Evolutionary conservation across 2,888 invertebrate genomes (phyloP), one percentile per base, ranked within the genome.

Genomic region (Andrena fulva): DNA sequence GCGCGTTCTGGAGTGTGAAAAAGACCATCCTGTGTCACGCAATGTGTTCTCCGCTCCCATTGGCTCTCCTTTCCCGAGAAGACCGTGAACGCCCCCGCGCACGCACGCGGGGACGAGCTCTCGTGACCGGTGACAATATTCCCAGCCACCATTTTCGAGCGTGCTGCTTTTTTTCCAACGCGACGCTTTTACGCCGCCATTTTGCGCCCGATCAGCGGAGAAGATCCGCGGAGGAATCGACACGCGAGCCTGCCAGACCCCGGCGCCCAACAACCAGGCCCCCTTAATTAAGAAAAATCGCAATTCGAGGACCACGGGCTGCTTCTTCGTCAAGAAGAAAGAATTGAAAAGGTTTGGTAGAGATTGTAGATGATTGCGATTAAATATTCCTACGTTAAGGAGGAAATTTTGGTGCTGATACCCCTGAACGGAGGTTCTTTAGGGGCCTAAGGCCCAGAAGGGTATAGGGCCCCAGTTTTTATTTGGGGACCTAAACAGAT

Each of bases 51-150:
- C 78, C 77, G 29, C 59, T 86, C 84, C 78, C 75, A 85, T 89
- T 85, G 84, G 85, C 16, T 81, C 85, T 75, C 77, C 88, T 86
- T 80, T 75, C 85, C 56, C 83, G 73, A 86, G 89, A 87, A 84
- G 86, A 89, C 85, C 89, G 92, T 91, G 87, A 85, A 92, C 92
- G 92, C 92, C 92, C 92, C 89, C 92, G 92, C 90, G 87, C 91
- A 92, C 92, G 92, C 92, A 92, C 87, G 72, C 85, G 54, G 77
- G 42, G 80, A 80, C 85, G 80, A 77, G 86, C 70, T 86, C 86
- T 84, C 85, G 89, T 89, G 90, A 91, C 88, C 87, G 84, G 77
- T 87, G 88, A 91, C 90, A 89, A 91, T 91, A 91, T 91, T 90
- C 88, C 73, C 88, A 80, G 80, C 87, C 87, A 87, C 87, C 88